A percentile compares a stretch with the other conserved stretches of the same genome.
Evolutionary conservation across 2,888 invertebrate species (phyloP).

Genomic region (Scrobipalpa costella): DNA sequence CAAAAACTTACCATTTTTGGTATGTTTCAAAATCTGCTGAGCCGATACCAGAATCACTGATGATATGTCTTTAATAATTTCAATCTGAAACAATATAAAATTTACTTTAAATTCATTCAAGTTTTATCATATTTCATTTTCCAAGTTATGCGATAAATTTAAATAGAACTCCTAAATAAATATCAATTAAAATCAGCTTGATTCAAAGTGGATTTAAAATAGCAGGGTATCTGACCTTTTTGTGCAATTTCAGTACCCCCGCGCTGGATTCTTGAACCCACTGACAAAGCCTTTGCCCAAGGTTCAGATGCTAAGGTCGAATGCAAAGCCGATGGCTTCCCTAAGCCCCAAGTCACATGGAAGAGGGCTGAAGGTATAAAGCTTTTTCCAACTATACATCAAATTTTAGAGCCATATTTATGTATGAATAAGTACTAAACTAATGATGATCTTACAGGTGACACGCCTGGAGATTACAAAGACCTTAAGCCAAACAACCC

Average conservation of each 20-base stretch:
- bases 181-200: neutral
- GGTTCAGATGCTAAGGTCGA: slow-evolving; percentile 96
- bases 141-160: neutral
- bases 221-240: slow-evolving; percentile 43
- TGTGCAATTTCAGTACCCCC: slow-evolving; percentile 89
- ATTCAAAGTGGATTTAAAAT: neutral
- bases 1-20: slow-evolving; percentile 2
- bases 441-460: slow-evolving; percentile 80
- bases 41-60: neutral
- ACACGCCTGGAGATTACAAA: slow-evolving; percentile 95
- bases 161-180: neutral
- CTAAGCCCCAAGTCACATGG: slow-evolving; percentile 96
- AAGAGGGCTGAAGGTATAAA: slow-evolving; percentile 94
- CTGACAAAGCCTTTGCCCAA: slow-evolving; percentile 97
- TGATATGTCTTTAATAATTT: neutral
- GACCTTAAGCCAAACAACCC: slow-evolving; percentile 95
- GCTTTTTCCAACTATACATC: slow-evolving; percentile 35
- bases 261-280: slow-evolving; percentile 97
- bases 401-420: neutral
- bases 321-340: slow-evolving; percentile 98
- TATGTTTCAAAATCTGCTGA: neutral
- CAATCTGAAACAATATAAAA: slow-evolving; percentile 4
- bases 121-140: neutral
- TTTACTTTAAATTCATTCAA: neutral
- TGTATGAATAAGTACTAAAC: slow-evolving; percentile 14